phyloP scores from a whole-genome alignment of 2,113 vertebrate genomes.

The Sinocyclocheilus rhinocerous region DNA sequence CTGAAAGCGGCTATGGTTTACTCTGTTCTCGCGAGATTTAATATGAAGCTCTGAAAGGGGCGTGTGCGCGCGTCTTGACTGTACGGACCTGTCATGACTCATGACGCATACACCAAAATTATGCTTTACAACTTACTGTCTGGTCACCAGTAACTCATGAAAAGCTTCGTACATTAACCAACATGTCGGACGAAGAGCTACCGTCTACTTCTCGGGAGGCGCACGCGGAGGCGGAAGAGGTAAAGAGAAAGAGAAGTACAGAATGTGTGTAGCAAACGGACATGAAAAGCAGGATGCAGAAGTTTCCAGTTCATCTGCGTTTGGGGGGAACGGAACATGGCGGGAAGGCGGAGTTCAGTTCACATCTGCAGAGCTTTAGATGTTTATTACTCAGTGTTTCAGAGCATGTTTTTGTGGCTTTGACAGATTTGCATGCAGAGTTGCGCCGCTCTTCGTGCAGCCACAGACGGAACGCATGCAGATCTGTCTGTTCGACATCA shows the following conservation, averaged over 20 bases:
- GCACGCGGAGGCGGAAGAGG: conserved; percentile 56
- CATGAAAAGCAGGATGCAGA: conserved; percentile 49
- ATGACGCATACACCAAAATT: conserved; percentile 51
- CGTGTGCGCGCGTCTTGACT: conserved; percentile 57
- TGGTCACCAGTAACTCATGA: conserved; percentile 39
- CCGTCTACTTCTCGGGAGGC: conserved; percentile 64
- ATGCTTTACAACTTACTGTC: conserved; percentile 49
- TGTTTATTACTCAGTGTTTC: conserved; percentile 31
- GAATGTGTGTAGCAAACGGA: conserved; percentile 30
- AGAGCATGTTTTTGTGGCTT: neutral
- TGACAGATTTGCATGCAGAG: conserved; percentile 20
- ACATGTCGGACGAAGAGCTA: conserved; percentile 66
- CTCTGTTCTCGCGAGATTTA: conserved; percentile 4
- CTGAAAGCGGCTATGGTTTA: neutral
- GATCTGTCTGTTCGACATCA: neutral
- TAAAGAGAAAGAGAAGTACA: conserved; percentile 47
- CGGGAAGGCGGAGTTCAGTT: conserved; percentile 47
- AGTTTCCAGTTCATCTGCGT: conserved; percentile 58
- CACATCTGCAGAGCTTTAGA: conserved; percentile 50
- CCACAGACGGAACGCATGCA: neutral
- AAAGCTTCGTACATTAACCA: conserved; percentile 9
- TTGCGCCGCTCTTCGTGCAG: neutral
- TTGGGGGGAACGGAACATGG: conserved; percentile 52
- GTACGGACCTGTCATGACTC: conserved; percentile 42
- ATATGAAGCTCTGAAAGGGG: conserved; percentile 51